A percentile compares a stretch with the other conserved stretches of the same genome.
These are phyloP conservation scores for Drosophila atripex DNA, from an alignment of 2,888 invertebrate genomes.

Conservation along the genomic window DNA sequence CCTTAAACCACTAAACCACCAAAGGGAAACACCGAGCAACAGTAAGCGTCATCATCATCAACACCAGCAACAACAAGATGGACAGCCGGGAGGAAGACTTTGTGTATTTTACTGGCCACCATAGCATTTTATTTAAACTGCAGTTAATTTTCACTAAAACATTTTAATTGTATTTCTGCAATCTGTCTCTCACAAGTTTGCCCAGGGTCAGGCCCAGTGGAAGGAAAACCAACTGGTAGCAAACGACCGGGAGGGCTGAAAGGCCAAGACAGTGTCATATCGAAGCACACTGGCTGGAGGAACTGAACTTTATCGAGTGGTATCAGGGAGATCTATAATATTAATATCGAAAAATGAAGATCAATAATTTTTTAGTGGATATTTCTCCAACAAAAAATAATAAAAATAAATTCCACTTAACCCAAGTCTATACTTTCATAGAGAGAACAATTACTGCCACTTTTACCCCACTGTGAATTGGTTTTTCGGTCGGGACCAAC, in stretches of 20 bases:
- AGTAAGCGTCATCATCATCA: slow-evolving; percentile 13
- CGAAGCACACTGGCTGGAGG: slow-evolving; percentile 13
- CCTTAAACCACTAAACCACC: slow-evolving; percentile 76
- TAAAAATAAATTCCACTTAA: too few species aligned
- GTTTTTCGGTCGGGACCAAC: slow-evolving; percentile 31
- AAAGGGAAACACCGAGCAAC: slow-evolving; percentile 62
- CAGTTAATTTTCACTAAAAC: slow-evolving; percentile 79
- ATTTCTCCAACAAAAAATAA: too few species aligned
- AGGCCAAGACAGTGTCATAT: slow-evolving; percentile 6
- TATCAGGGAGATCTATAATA: too few species aligned
- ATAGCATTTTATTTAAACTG: slow-evolving; percentile 78
- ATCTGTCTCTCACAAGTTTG: slow-evolving; percentile 74
- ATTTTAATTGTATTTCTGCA: slow-evolving; percentile 80
- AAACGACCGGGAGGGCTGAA: slow-evolving; percentile 12
- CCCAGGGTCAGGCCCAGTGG: slow-evolving; percentile 45
- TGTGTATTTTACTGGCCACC: slow-evolving; percentile 55
- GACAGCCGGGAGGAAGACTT: slow-evolving; percentile 6
- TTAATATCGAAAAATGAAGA: too few species aligned
- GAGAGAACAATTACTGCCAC: background rate
- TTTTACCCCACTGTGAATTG: slow-evolving; percentile 19
- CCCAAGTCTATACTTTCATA: background rate
- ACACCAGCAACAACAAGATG: slow-evolving; percentile 16
- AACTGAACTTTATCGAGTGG: background rate
- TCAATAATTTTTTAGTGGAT: too few species aligned
- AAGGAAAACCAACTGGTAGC: slow-evolving; percentile 23